Percentiles rank a stretch among this genome's conserved stretches.
Conservation (phyloP, 2,113 vertebrate genomes). For the Steatornis caripensis region DNA sequence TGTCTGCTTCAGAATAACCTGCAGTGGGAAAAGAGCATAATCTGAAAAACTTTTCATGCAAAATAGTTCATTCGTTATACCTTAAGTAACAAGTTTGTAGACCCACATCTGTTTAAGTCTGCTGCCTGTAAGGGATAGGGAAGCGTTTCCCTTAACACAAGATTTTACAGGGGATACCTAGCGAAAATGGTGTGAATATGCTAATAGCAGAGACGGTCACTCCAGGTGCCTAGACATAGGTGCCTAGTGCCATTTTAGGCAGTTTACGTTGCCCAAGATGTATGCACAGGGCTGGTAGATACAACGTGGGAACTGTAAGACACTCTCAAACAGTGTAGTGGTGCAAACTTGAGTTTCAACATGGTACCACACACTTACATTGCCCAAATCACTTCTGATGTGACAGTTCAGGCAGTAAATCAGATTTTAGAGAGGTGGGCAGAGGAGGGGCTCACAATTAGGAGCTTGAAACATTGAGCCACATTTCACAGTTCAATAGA, state of each 20-base stretch:
- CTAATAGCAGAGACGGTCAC: not conserved
- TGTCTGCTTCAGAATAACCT: not conserved
- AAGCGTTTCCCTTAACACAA: not conserved
- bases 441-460: not conserved
- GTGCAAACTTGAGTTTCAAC: not conserved
- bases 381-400: not conserved
- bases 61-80: not conserved
- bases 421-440: not conserved
- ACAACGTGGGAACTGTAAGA: not conserved
- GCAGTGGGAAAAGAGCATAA: not conserved
- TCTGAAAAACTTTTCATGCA: slow-evolving; percentile 17
- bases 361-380: not conserved
- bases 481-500: not conserved
- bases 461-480: not conserved
- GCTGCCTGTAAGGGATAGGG: accelerated
- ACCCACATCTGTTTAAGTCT: not conserved
- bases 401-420: not conserved
- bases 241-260: not conserved
- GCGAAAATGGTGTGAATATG: not conserved
- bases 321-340: not conserved
- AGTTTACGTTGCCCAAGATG: not conserved
- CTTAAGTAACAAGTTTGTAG: not conserved
- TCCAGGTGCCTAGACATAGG: not conserved
- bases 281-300: not conserved
- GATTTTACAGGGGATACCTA: not conserved